Conservation (phyloP, 2,888 invertebrate species). For the Acronicta alni region DNA sequence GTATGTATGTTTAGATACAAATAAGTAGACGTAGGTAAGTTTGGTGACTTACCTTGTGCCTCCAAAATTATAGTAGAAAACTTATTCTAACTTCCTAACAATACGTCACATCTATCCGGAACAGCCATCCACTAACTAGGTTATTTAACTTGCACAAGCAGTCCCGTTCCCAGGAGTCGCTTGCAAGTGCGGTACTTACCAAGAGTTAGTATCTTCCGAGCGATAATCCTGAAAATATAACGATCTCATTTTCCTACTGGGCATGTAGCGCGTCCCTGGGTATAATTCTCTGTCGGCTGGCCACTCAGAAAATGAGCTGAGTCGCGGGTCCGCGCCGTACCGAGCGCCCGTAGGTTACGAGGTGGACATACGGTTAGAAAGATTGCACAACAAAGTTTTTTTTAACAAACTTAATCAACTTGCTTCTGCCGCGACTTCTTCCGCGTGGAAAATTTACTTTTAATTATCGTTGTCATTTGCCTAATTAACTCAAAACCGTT, state of each 20-base stretch:
- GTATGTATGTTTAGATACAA: too few relatives aligned
- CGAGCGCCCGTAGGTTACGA: constrained; percentile 54
- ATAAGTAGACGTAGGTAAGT: background rate
- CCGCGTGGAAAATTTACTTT: too few relatives aligned
- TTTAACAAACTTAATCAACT: too few relatives aligned
- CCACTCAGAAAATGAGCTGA: constrained; percentile 78
- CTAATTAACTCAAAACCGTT: too few relatives aligned
- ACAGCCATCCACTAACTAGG: constrained; percentile 11
- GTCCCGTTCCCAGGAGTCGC: constrained; percentile 8
- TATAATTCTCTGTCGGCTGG: constrained; percentile 75
- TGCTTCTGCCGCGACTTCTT: too few relatives aligned
- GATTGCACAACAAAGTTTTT: background rate
- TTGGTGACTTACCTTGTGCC: background rate
- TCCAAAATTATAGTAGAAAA: background rate
- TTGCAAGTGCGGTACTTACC: constrained; percentile 6
- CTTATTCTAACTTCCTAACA: constrained; percentile 8
- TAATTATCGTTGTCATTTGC: too few relatives aligned
- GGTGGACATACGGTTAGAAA: constrained; percentile 45
- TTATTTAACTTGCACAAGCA: constrained; percentile 40
- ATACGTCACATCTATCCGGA: constrained; percentile 4
- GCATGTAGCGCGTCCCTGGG: constrained; percentile 61
- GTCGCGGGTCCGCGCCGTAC: constrained; percentile 69
- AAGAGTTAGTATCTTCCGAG: constrained; percentile 43
- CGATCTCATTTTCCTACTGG: constrained; percentile 64
- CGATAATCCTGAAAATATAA: constrained; percentile 62